Base-by-base conservation (phyloP, 2,797 vertebrate species). In the Acrocephalus scirpaceus region DNA sequence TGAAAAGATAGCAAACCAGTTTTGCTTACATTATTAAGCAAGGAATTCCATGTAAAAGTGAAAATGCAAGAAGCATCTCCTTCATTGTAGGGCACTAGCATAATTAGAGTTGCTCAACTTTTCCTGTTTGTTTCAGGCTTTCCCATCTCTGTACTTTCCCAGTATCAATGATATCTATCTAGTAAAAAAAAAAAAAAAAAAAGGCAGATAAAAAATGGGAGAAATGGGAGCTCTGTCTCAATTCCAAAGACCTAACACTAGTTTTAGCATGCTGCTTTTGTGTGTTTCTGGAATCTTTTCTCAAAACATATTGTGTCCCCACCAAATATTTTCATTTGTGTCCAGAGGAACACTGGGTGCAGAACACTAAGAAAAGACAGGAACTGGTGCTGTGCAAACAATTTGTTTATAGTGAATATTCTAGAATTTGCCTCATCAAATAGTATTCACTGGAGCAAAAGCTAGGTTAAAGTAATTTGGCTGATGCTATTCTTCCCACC, bases 401-500 rank as follows among this genome's bases (percentile, higher is more conserved):
- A 38, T 61, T 86, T 90, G 72, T 79, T 94, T 83, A 65, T 36
- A 69, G 50, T 0, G 7, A 88, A 90, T 83, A 77, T 77, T 91
- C 75, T 86, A 76, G 61, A 91, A 72, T 77, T 88, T 90, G 36
- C 81, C 45, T 90, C 82, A 88, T 88, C 73, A 74, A 54, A 90
- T 83, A 83, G 27, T 32, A 92, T 80, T 86, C 0, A 3, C 48
- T 82, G 48, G 45, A 94, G 47, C 57, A 92, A 92, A 85, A 92
- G 53, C 51, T 84, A 62, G 71, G 74, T 72, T 67, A 34, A 76
- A 93, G 74, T 72, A 3, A 92, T 85, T 85, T 92, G 75, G 75
- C 72, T 91, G 81, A 83, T 88, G 75, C 25, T 88, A 7, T 71
- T 74, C 58, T 95, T 95, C 93, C 73, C 78, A 83, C 69, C 93